Evolutionary conservation across 2,797 vertebrate species (phyloP).

Genomic region (Rhadinocentrus ornatus): DNA sequence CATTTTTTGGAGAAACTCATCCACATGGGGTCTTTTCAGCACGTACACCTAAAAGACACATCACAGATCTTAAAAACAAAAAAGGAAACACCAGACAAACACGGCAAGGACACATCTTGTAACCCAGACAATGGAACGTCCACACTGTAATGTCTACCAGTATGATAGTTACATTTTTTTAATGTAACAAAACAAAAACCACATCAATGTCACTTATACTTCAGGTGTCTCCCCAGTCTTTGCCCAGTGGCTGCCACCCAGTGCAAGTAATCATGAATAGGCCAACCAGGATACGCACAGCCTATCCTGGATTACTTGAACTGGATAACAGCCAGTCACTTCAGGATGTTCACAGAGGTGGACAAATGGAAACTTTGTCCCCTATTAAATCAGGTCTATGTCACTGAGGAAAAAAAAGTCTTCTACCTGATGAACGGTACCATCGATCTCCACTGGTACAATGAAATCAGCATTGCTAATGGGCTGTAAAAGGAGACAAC

Average conservation of each 20-base stretch:
- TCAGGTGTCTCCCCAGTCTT: not conserved
- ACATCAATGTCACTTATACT: not conserved
- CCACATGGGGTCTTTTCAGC: slow-evolving; percentile 94
- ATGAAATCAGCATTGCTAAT: slow-evolving; percentile 99
- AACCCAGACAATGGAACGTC: not conserved
- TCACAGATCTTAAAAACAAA: not conserved
- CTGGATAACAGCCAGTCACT: slow-evolving; percentile 83
- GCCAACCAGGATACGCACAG: slow-evolving; percentile 92
- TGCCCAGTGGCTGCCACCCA: slow-evolving; percentile 80
- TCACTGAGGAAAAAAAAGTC: not conserved
- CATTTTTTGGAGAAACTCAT: slow-evolving; percentile 97
- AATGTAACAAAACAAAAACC: not conserved
- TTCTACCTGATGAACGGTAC: slow-evolving; percentile 96
- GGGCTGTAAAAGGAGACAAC: slow-evolving; percentile 83
- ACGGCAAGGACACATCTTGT: not conserved
- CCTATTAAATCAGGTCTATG: not conserved
- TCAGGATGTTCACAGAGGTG: slow-evolving; percentile 23
- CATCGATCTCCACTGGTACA: slow-evolving; percentile 98
- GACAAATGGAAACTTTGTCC: not conserved
- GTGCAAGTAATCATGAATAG: slow-evolving; percentile 99
- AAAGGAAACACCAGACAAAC: not conserved
- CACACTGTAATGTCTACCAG: too few species aligned
- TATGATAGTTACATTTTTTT: too few species aligned
- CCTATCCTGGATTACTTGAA: slow-evolving; percentile 99
- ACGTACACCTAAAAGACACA: slow-evolving; percentile 90